These are phyloP conservation scores for Laticauda laticaudata DNA, from an alignment of 2,113 vertebrate species.

Conservation along the genomic window DNA sequence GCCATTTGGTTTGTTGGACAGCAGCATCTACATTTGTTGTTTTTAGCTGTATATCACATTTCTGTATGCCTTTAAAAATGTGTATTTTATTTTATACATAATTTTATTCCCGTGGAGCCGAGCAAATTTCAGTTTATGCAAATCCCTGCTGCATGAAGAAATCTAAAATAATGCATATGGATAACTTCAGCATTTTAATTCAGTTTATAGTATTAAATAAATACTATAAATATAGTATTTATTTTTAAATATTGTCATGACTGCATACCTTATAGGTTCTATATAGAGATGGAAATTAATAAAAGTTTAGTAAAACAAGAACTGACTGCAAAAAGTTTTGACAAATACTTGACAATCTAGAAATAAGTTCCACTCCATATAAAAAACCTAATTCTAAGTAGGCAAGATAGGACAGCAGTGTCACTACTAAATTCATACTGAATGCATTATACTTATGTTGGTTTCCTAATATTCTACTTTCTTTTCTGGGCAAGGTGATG, in stretches of 20 bases:
- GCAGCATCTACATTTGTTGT: background rate
- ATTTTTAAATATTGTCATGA: background rate
- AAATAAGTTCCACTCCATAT: background rate
- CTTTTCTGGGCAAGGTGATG: background rate
- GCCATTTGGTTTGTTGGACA: background rate
- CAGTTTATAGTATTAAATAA: background rate
- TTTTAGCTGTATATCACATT: background rate
- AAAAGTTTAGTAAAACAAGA: background rate
- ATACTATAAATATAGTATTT: background rate
- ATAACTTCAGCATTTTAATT: background rate
- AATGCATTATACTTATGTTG: background rate
- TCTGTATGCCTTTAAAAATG: slow-evolving; percentile 1
- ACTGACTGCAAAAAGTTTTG: background rate
- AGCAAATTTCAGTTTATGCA: background rate
- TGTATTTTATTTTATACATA: background rate
- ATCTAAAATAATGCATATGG: background rate
- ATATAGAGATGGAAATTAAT: background rate
- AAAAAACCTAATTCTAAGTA: background rate
- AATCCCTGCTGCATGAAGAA: background rate
- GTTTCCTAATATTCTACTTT: background rate
- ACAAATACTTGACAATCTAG: background rate
- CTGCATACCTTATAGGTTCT: background rate
- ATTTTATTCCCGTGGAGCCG: background rate
- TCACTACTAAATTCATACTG: background rate
- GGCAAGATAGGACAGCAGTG: background rate